Conservation (phyloP, 2,113 vertebrate species). For the Stomatorhinus ivindoensis region DNA sequence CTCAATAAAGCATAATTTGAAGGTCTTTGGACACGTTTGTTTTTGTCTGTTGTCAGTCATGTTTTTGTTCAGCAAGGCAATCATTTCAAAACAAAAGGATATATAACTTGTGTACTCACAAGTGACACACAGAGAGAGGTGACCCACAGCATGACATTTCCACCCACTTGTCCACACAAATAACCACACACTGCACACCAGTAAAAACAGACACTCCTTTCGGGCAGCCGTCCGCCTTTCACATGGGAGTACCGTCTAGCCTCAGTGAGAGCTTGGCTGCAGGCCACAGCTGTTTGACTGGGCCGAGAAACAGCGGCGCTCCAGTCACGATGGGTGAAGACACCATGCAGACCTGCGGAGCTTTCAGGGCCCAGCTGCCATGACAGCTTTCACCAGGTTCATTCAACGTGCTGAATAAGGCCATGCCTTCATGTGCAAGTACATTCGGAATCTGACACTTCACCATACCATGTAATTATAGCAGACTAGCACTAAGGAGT, state of each 20-base stretch:
- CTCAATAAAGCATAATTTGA: conserved; percentile 59
- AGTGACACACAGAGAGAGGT: not conserved
- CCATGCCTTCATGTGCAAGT: not conserved
- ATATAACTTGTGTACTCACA: not conserved
- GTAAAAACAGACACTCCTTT: not conserved
- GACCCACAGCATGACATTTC: not conserved
- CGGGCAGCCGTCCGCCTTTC: not conserved
- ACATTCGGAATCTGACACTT: not conserved
- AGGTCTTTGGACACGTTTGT: conserved; percentile 42
- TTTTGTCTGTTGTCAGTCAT: conserved; percentile 17
- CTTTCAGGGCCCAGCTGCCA: not conserved
- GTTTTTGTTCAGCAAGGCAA: not conserved
- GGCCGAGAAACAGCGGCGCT: not conserved
- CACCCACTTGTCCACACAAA: not conserved
- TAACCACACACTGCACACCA: not conserved
- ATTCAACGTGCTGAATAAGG: not conserved
- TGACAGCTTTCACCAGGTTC: not conserved
- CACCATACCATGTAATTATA: not conserved
- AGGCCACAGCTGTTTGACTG: not conserved
- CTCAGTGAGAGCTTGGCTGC: not conserved
- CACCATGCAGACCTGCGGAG: not conserved
- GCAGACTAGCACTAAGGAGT: not conserved
- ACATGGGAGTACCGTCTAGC: not conserved
- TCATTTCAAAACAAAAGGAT: not conserved
- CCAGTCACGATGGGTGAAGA: not conserved